phyloP scores from a whole-genome alignment of 2,888 invertebrate species.

The Monoplex corrugatus region DNA sequence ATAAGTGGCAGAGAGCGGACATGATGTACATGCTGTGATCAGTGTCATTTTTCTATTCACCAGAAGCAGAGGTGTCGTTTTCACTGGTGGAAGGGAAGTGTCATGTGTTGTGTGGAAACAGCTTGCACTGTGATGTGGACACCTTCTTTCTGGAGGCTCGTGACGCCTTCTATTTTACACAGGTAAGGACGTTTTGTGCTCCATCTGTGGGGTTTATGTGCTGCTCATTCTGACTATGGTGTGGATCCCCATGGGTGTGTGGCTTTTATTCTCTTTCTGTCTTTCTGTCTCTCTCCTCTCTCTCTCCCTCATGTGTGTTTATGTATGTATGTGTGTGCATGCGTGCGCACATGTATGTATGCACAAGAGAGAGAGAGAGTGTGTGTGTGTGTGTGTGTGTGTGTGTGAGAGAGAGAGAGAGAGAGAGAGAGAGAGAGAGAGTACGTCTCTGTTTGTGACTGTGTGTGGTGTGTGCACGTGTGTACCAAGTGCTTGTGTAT shows the following conservation, averaged over 20 bases:
- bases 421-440: too few species aligned
- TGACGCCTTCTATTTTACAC: slow-evolving; percentile 88
- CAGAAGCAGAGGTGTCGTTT: slow-evolving; percentile 69
- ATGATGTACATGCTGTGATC: slow-evolving; percentile 1
- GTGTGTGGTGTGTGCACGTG: too few species aligned
- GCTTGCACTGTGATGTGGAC: slow-evolving; percentile 82
- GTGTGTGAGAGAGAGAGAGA: background rate
- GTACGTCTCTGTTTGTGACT: too few species aligned
- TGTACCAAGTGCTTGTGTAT: too few species aligned
- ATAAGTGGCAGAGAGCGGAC: background rate
- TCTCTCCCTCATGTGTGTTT: background rate
- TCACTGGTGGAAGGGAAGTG: slow-evolving; percentile 87
- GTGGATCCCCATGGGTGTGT: too few species aligned
- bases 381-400: background rate
- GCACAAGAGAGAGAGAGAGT: background rate
- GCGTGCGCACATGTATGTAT: background rate
- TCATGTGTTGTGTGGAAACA: slow-evolving; percentile 86
- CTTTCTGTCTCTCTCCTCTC: background rate
- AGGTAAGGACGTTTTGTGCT: slow-evolving; percentile 66
- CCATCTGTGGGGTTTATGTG: too few species aligned
- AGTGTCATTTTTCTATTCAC: background rate
- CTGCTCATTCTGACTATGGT: too few species aligned
- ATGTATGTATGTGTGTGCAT: background rate
- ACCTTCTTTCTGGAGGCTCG: slow-evolving; percentile 87
- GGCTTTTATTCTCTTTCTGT: background rate